Evolutionary conservation across 64 coral and sea anemone species (phyloP), one percentile per base, ranked within the genome.

Genomic region (Stylophora pistillata): DNA sequence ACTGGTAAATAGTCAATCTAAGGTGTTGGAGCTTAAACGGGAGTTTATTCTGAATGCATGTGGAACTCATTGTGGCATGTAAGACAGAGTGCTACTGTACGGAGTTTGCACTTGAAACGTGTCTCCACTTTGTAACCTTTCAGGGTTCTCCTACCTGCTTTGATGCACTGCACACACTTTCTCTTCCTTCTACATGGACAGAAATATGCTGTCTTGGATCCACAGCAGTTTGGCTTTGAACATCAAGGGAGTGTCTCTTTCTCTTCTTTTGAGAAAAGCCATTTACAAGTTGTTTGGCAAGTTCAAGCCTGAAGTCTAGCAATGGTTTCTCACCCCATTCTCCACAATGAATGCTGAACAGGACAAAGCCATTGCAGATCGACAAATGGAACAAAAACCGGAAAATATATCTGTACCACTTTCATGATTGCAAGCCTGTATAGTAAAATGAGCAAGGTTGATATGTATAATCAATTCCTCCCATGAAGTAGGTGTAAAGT

Each of bases 41-140:
- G n/a, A n/a, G n/a, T n/a, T 15, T 75, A 75, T 41, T 9, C 15
- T 62, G 59, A 13, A 17, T 62, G 59, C 2, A 2, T 62, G 59
- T 62, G 6, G 59, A 17, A 87, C 56, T 31, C 47, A 56, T 73
- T 74, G 54, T 68, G 73, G 21, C 26, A 57, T 55, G 72, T 20
- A 17, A n/a, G 55, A 55, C 20, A 37, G 58, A 29, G 14, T 69
- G 30, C n/a, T 11, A 56, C 59, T 18, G 56, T 56, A 13, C 85
- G 30, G 28, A 63, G 68, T 64, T 20, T 62, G 21, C 59, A 62
- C 15, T 62, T 2, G 21, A 62, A 62, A 17, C 59, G 2, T 62
- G 59, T 62, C 59, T 62, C 13, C 14, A 91, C 62, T 58, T 86
- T 91, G 59, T 91, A 91, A 1, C 72, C 90, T 86, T 86, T 74